Percentiles rank a stretch among this genome's conserved stretches.
These are phyloP conservation scores for Pocillopora grandis DNA, from an alignment of 92 coral and sea anemone genomes.

Conservation along the genomic window DNA sequence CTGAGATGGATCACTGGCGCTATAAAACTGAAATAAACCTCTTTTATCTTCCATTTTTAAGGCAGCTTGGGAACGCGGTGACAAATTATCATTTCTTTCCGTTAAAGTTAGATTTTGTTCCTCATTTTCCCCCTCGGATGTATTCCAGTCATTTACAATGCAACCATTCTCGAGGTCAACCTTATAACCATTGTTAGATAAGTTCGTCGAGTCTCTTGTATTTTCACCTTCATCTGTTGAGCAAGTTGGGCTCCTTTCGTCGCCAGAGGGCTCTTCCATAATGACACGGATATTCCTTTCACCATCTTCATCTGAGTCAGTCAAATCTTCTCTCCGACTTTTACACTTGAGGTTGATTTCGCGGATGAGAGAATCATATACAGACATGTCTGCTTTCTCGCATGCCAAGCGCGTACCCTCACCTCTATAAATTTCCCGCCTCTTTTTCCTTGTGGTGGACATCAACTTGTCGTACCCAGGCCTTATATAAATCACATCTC, in stretches of 20 bases:
- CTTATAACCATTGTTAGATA: too few relatives aligned
- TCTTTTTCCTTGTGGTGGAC: background rate
- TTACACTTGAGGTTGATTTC: background rate
- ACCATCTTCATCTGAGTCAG: background rate
- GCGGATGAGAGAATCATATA: slow-evolving; percentile 13
- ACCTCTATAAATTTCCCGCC: slow-evolving; percentile 14
- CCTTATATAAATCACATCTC: slow-evolving; percentile 19
- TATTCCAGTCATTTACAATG: slow-evolving; percentile 2
- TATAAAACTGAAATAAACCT: slow-evolving; percentile 34
- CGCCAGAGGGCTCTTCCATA: slow-evolving; percentile 19
- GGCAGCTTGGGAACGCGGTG: slow-evolving; percentile 9
- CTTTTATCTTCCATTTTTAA: slow-evolving; percentile 29
- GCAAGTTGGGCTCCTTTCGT: slow-evolving; percentile 15
- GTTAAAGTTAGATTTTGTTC: background rate
- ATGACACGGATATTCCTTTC: slow-evolving; percentile 14
- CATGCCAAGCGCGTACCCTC: background rate
- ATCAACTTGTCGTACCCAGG: slow-evolving; percentile 37
- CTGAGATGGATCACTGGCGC: background rate
- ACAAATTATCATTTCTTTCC: background rate
- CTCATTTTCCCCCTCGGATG: background rate
- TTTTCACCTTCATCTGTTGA: background rate
- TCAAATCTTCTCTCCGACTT: background rate
- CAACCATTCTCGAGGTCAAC: slow-evolving; percentile 5
- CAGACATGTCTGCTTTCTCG: slow-evolving; percentile 3
- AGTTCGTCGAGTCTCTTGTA: background rate